Evolutionary conservation across 2,888 invertebrate species (phyloP), one percentile per base, ranked within the genome.

Genomic region (Amblyteles armatorius): DNA sequence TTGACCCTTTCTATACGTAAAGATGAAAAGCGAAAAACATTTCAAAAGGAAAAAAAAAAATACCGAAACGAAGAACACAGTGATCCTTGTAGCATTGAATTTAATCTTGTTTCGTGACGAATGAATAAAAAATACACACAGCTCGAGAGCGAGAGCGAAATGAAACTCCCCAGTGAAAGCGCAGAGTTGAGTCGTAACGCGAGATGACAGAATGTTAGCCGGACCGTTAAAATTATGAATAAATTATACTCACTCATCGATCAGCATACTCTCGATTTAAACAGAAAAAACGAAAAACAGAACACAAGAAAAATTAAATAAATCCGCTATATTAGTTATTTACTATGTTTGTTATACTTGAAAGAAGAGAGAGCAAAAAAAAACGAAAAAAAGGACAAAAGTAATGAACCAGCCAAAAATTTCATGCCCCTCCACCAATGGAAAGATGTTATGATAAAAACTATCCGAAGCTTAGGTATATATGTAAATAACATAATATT

Each of bases 401-500:
- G 83, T 87, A 89, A 84, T 84, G 79, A 82, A 84, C 63, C 78
- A 87, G 78, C 74, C 79, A 79, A 89, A 88, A 87, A 88, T 81
- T 87, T 87, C 86, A 73, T 83, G 80, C 85, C 87, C 87, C 83
- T 89, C 88, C 87, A 87, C 74, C 82, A 87, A 88, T 86, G 91
- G 88, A 86, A 88, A 88, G 88, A 90, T 89, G 90, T 92, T 92
- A 91, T 85, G 83, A 48, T 48, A 48, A 89, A 90, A 86, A 79
- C 84, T 91, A 89, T 90, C 91, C 88, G 89, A 91, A 92, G 87
- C 90, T 91, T 93, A 92, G 91, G 88, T 91, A 92, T 91, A 92
- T 92, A 91, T 93, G 93, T 93, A 93, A 93, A 93, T 93, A 93
- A 92, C 91, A 90, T 89, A 89, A 91, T 91, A 92, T 93, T 93